Conservation (phyloP, 2,797 vertebrate species). For the Lycodopsis pacificus region DNA sequence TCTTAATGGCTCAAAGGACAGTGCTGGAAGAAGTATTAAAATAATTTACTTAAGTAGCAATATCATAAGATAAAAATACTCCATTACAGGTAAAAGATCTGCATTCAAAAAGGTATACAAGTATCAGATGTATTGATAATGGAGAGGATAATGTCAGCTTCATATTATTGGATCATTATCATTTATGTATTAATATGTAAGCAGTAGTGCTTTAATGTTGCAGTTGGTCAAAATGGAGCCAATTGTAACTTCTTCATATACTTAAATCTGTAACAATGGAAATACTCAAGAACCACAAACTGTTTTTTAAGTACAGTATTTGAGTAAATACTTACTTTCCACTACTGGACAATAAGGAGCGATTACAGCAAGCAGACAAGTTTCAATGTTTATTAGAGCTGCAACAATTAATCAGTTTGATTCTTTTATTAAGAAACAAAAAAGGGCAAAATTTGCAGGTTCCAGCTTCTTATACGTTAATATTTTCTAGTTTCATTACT, state of each 20-base stretch:
- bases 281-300: not conserved
- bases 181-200: not conserved
- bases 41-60: not conserved
- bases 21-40: not conserved
- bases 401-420: too few species aligned
- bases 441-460: too few species aligned
- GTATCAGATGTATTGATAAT: too few species aligned
- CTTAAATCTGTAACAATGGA: not conserved
- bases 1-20: not conserved
- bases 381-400: not conserved
- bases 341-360: not conserved
- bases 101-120: too few species aligned
- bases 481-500: too few species aligned
- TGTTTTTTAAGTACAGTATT: not conserved
- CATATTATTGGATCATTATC: too few species aligned
- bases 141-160: too few species aligned
- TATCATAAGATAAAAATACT: not conserved
- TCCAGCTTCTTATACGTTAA: too few species aligned
- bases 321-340: not conserved
- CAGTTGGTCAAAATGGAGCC: not conserved
- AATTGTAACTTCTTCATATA: not conserved
- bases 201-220: not conserved
- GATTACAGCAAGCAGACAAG: not conserved
- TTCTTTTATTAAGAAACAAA: too few species aligned
- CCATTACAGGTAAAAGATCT: too few species aligned